These are phyloP conservation scores for Dascyllus trimaculatus DNA, from an alignment of 2,113 vertebrate genomes.

Conservation along the genomic window DNA sequence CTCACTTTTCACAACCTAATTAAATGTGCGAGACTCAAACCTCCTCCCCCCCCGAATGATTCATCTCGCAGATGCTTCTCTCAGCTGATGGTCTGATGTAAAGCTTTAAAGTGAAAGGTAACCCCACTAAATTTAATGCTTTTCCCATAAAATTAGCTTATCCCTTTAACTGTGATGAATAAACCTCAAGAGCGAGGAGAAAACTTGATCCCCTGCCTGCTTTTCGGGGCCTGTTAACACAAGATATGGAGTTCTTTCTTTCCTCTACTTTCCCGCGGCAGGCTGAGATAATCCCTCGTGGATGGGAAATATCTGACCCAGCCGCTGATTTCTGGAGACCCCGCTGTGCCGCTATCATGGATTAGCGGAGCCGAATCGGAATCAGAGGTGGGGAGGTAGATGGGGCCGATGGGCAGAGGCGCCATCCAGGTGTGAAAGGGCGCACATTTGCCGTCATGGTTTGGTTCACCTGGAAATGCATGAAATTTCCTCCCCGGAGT, in stretches of 20 bases:
- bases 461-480: constrained; percentile 57
- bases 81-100: constrained; percentile 25
- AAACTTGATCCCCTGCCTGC: constrained; percentile 52
- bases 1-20: constrained; percentile 43
- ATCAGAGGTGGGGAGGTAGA: constrained; percentile 51
- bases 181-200: constrained; percentile 34
- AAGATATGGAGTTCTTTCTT: constrained; percentile 55
- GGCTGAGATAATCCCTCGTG: constrained; percentile 65
- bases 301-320: constrained; percentile 61
- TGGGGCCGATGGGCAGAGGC: constrained; percentile 41
- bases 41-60: background rate
- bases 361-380: constrained; percentile 67
- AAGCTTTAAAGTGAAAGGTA: constrained; percentile 37
- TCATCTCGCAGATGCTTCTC: constrained; percentile 42
- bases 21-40: constrained; percentile 37
- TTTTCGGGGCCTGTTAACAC: constrained; percentile 58
- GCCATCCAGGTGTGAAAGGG: constrained; percentile 55
- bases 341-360: constrained; percentile 50
- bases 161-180: constrained; percentile 51
- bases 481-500: constrained; percentile 52
- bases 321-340: constrained; percentile 47
- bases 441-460: constrained; percentile 54
- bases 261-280: background rate
- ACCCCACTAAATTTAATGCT: constrained; percentile 28
- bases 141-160: constrained; percentile 48